These are phyloP conservation scores for Horisme vitalbata DNA, from an alignment of 2,888 invertebrate species.

Conservation along the genomic window DNA sequence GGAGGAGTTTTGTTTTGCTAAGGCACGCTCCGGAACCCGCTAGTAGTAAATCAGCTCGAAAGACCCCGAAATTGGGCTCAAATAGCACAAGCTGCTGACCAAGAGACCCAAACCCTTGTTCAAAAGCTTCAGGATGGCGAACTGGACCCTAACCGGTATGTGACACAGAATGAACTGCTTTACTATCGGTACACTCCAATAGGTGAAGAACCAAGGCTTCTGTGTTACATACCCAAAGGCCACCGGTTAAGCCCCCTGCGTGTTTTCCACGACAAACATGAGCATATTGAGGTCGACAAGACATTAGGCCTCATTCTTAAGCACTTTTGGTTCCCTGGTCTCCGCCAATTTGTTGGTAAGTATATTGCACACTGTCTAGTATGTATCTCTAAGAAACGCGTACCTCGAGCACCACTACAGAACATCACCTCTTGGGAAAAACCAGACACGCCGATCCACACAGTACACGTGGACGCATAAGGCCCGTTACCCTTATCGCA, in stretches of 20 bases:
- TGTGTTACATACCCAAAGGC: conserved; percentile 39
- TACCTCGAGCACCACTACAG: no score
- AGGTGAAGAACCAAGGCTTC: conserved; percentile 26
- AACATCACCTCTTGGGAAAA: no score
- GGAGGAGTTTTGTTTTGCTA: no score
- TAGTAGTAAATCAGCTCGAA: no score
- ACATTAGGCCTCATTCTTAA: conserved; percentile 25
- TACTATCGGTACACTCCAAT: conserved; percentile 20
- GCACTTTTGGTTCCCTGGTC: conserved; percentile 37
- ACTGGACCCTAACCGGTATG: conserved; percentile 29
- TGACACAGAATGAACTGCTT: conserved; percentile 21
- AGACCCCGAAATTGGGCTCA: conserved; percentile 29
- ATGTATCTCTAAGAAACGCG: conserved; percentile 28
- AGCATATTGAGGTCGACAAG: conserved; percentile 27
- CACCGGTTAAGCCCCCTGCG: conserved; percentile 35
- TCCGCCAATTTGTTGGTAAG: conserved; percentile 26
- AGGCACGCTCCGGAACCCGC: no score
- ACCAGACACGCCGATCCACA: no score
- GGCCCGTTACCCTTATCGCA: no score
- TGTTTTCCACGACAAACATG: conserved; percentile 38
- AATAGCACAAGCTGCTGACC: conserved; percentile 33
- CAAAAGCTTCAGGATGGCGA: conserved; percentile 28
- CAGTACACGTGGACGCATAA: no score
- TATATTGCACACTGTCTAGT: conserved; percentile 29
- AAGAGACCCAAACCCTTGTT: conserved; percentile 30